A percentile compares a stretch with the other conserved stretches of the same genome.
Evolutionary conservation across 1,140 invertebrate species (phyloP).

Genomic region (Callitettix versicolor): DNA sequence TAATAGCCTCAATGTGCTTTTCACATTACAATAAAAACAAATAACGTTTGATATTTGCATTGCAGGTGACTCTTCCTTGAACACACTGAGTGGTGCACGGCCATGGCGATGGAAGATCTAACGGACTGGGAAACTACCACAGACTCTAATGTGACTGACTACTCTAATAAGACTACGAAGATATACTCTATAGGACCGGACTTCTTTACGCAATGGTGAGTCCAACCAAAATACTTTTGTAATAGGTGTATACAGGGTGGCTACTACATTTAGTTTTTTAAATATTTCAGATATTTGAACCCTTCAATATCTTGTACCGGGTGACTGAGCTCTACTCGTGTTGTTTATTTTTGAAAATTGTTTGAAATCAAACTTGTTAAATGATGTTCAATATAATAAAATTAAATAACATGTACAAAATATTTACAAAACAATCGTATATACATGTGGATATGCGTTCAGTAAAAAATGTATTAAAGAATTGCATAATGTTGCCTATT

Average conservation of each 20-base stretch:
- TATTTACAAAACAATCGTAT: too few relatives aligned
- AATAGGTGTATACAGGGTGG: not conserved
- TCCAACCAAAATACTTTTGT: too few relatives aligned
- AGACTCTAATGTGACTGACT: slow-evolving; percentile 3
- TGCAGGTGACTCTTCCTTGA: not conserved
- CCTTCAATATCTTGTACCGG: not conserved
- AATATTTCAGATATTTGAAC: not conserved
- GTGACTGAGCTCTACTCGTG: too few relatives aligned
- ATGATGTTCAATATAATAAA: too few relatives aligned
- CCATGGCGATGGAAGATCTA: slow-evolving; percentile 4
- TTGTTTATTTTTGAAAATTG: too few relatives aligned
- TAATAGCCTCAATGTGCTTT: too few relatives aligned
- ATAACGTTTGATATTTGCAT: not conserved
- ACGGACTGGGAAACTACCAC: not conserved
- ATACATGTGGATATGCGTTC: too few relatives aligned
- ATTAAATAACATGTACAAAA: too few relatives aligned
- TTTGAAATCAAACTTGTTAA: too few relatives aligned
- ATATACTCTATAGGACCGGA: slow-evolving; percentile 18
- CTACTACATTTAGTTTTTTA: not conserved
- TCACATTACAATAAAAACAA: not conserved
- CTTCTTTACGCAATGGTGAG: slow-evolving; percentile 17
- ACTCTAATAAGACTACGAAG: slow-evolving; percentile 12
- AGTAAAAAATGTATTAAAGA: too few relatives aligned
- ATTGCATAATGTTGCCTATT: not conserved
- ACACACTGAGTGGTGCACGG: not conserved